Conservation (phyloP, 2,888 invertebrate species). For the Anagyrus pseudococci region DNA sequence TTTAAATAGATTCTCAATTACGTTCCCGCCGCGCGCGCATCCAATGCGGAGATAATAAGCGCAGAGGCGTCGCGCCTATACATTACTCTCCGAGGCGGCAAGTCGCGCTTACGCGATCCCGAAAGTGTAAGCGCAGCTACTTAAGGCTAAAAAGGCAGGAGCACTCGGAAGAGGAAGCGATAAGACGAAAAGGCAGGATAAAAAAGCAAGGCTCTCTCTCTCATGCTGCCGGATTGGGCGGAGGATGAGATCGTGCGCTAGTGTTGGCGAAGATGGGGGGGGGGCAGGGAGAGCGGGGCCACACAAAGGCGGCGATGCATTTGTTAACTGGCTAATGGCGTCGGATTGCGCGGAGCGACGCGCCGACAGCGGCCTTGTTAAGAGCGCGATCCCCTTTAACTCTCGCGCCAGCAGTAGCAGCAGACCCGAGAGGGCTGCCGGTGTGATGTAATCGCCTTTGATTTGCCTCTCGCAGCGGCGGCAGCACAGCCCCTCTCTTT, state of each 20-base stretch:
- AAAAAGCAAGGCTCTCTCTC: constrained; percentile 48
- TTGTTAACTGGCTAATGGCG: constrained; percentile 57
- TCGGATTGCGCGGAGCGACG: constrained; percentile 42
- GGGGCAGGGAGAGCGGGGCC: not conserved
- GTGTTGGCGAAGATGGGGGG: constrained; percentile 1
- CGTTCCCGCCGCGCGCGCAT: too few relatives aligned
- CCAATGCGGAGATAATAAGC: too few relatives aligned
- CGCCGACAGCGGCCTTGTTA: not conserved
- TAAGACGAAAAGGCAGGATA: not conserved
- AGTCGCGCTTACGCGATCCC: too few relatives aligned
- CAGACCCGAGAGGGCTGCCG: constrained; percentile 42
- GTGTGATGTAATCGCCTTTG: constrained; percentile 9
- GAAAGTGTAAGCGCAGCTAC: too few relatives aligned
- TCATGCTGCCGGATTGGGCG: too few relatives aligned
- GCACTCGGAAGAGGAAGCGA: not conserved
- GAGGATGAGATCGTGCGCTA: constrained; percentile 12
- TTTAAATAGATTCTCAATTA: too few relatives aligned
- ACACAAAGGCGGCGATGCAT: constrained; percentile 30
- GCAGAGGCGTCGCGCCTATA: too few relatives aligned
- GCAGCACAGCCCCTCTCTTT: not conserved
- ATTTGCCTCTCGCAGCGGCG: constrained; percentile 8
- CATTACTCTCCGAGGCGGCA: too few relatives aligned
- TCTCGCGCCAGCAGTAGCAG: too few relatives aligned
- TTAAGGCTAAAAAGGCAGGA: not conserved
- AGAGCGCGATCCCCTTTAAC: not conserved